phyloP scores from a whole-genome alignment of 2,113 vertebrate species.

The Sinocyclocheilus rhinocerous region DNA sequence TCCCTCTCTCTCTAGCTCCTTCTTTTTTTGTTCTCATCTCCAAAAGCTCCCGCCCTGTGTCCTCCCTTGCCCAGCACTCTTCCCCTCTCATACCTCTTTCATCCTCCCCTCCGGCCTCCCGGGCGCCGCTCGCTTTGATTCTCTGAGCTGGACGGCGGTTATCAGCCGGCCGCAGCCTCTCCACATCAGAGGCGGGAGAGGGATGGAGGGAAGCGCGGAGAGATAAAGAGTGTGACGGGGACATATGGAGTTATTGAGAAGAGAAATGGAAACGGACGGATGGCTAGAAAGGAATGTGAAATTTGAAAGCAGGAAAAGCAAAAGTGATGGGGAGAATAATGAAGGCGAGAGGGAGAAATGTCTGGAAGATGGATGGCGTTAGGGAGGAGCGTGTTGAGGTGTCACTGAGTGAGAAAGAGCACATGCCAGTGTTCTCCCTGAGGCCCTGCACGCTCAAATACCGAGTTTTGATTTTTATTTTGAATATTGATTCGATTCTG shows the following conservation, averaged over 20 bases:
- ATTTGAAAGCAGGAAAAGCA: neutral
- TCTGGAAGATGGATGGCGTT: slow-evolving; percentile 19
- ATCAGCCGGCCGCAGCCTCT: slow-evolving; percentile 51
- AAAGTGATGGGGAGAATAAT: neutral
- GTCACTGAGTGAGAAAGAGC: slow-evolving; percentile 39
- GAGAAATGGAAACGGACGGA: slow-evolving; percentile 24
- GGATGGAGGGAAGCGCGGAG: slow-evolving; percentile 15
- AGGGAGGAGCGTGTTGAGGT: slow-evolving; percentile 43
- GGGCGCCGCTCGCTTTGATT: slow-evolving; percentile 53
- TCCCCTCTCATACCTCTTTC: slow-evolving; percentile 28
- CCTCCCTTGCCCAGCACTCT: slow-evolving; percentile 24
- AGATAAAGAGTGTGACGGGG: slow-evolving; percentile 28
- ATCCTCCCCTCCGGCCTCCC: slow-evolving; percentile 38
- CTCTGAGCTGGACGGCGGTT: slow-evolving; percentile 49
- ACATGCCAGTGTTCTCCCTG: neutral
- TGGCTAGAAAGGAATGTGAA: neutral
- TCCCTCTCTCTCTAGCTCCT: neutral
- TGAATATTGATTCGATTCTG: slow-evolving; percentile 23
- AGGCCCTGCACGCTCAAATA: neutral
- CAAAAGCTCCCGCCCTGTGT: neutral
- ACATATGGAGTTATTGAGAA: slow-evolving; percentile 39
- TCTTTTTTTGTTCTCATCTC: slow-evolving; percentile 35
- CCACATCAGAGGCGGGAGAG: slow-evolving; percentile 12
- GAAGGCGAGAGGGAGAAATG: slow-evolving; percentile 10
- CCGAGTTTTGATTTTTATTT: neutral